phyloP scores from a whole-genome alignment of 2,113 vertebrate species.

The Chitala chitala region DNA sequence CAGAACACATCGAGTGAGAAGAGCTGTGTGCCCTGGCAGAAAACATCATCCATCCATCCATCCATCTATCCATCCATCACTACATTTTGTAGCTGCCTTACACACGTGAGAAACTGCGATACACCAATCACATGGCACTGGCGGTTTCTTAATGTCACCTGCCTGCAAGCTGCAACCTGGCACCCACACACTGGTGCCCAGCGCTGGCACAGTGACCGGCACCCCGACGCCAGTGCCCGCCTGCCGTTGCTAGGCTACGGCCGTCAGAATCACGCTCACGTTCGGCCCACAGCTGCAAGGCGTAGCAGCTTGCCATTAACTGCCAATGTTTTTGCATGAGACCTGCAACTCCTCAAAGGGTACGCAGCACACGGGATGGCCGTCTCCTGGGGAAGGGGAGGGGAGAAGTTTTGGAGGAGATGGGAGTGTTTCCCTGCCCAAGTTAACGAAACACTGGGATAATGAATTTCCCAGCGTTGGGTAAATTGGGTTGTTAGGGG shows the following conservation, averaged over 20 bases:
- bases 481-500: constrained; percentile 19
- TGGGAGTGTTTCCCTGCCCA: constrained; percentile 9
- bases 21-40: no score
- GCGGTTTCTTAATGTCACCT: constrained; percentile 63
- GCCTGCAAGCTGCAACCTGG: constrained; percentile 62
- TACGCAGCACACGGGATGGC: background rate
- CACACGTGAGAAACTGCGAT: constrained; percentile 58
- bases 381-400: background rate
- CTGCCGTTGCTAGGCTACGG: constrained; percentile 61
- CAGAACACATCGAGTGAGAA: no score
- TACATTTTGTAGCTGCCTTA: constrained; percentile 46
- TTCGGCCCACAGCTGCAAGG: constrained; percentile 56
- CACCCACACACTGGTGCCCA: constrained; percentile 44
- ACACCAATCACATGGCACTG: constrained; percentile 61
- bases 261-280: constrained; percentile 57
- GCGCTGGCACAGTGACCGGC: constrained; percentile 57
- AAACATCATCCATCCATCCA: constrained; percentile 38
- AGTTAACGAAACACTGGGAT: constrained; percentile 13
- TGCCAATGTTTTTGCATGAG: constrained; percentile 9
- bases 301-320: constrained; percentile 50
- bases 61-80: constrained; percentile 43
- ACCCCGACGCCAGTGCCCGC: constrained; percentile 52
- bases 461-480: constrained; percentile 23
- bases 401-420: background rate
- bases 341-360: background rate